Percentiles rank a stretch among this genome's conserved stretches.
Conservation (phyloP, 2,113 vertebrate species). For the Triplophysa dalaica region DNA sequence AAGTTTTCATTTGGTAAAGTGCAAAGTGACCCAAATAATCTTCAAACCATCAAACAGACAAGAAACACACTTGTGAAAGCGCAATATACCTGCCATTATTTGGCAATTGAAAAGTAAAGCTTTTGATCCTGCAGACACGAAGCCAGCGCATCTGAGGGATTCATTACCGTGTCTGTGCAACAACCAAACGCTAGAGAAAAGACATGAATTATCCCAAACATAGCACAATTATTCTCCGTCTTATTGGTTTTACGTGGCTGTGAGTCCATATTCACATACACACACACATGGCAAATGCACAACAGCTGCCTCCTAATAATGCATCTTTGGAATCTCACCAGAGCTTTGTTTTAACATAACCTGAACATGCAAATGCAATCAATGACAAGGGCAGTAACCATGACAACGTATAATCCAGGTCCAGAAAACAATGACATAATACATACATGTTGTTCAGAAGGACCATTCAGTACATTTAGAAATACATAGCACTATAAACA, state of each 20-base stretch:
- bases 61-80: neutral
- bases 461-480: neutral
- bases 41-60: neutral
- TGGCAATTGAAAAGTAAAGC: neutral
- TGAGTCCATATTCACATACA: neutral
- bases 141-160: conserved; percentile 19
- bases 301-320: neutral
- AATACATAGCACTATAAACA: neutral
- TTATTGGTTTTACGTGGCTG: conserved; percentile 9
- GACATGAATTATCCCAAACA: conserved; percentile 21
- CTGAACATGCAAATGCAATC: neutral
- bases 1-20: too few relatives aligned
- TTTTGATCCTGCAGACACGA: neutral
- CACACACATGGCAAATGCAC: neutral
- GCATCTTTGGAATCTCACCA: neutral
- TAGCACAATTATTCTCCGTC: neutral
- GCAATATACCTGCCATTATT: neutral
- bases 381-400: neutral
- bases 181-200: conserved; percentile 25
- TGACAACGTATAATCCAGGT: neutral
- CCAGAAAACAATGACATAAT: neutral
- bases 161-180: conserved; percentile 38
- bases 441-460: neutral
- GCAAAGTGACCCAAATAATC: too few relatives aligned
- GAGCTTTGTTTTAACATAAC: neutral